Conservation (phyloP, 2,113 vertebrate species). For the Equus przewalskii region DNA sequence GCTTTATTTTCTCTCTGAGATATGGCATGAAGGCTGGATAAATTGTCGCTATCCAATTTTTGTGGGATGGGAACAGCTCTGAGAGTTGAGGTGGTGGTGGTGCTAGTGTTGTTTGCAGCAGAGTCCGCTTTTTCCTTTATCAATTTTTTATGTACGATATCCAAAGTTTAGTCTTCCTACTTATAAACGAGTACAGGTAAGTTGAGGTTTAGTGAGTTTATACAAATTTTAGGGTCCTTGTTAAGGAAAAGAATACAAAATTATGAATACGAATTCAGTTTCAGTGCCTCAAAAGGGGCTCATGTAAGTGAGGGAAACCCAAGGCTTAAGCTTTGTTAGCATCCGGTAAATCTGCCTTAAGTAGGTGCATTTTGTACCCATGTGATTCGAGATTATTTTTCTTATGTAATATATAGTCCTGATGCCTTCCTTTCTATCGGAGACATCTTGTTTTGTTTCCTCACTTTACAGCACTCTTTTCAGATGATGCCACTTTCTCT, state of each 20-base stretch:
- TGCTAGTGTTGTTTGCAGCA: neutral
- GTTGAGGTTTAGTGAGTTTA: neutral
- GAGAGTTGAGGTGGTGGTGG: neutral
- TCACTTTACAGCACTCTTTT: neutral
- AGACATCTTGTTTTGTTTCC: neutral
- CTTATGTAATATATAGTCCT: neutral
- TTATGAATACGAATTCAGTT: neutral
- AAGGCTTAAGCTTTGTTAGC: conserved; percentile 16
- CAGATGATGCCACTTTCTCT: neutral
- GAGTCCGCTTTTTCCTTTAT: neutral
- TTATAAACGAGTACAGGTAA: neutral
- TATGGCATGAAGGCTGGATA: neutral
- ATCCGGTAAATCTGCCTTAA: neutral
- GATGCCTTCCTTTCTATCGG: neutral
- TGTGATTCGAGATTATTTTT: neutral
- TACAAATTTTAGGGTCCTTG: neutral
- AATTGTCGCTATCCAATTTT: neutral
- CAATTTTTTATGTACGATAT: neutral
- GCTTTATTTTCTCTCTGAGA: neutral
- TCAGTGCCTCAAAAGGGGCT: neutral
- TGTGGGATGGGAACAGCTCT: neutral
- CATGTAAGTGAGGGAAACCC: neutral
- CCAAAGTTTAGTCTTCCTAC: neutral
- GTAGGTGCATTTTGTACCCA: neutral
- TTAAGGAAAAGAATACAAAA: neutral